Percentiles rank a stretch among this genome's conserved stretches.
phyloP scores from a whole-genome alignment of 2,797 vertebrate genomes.

The Masticophis lateralis region DNA sequence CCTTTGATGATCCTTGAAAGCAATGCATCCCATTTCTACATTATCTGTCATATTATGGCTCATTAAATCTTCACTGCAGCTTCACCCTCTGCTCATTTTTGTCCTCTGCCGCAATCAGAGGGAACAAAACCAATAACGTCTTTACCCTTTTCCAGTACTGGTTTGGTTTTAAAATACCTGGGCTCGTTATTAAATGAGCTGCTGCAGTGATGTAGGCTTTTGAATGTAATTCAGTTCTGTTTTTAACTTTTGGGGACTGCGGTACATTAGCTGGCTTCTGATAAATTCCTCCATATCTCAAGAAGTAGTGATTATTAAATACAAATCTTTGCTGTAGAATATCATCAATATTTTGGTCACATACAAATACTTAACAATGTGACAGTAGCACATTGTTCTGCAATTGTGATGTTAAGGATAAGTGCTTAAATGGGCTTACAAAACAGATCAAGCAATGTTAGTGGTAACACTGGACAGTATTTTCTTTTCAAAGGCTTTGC shows the following conservation, averaged over 20 bases:
- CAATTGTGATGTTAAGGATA: neutral
- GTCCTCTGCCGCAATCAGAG: constrained; percentile 17
- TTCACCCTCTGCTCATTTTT: neutral
- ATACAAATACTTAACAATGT: neutral
- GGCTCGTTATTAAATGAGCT: constrained; percentile 17
- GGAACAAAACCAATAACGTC: constrained; percentile 17
- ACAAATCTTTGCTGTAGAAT: neutral
- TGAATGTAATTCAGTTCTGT: constrained; percentile 3
- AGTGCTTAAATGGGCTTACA: constrained; percentile 2
- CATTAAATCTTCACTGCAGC: constrained; percentile 8
- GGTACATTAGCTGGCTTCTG: neutral
- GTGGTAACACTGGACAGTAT: neutral
- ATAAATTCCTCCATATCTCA: constrained; percentile 14
- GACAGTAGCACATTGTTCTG: neutral
- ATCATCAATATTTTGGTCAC: constrained; percentile 9
- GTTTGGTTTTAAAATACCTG: constrained; percentile 39
- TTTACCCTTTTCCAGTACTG: neutral
- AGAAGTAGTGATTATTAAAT: neutral
- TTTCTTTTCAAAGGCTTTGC: neutral
- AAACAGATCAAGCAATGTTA: neutral
- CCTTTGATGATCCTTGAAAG: constrained; percentile 16
- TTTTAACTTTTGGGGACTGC: neutral
- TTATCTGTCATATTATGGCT: neutral
- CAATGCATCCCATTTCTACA: neutral
- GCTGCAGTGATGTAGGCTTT: constrained; percentile 19